Conservation (phyloP, 2,888 invertebrate species). For the Caenorhabditis uteleia region DNA sequence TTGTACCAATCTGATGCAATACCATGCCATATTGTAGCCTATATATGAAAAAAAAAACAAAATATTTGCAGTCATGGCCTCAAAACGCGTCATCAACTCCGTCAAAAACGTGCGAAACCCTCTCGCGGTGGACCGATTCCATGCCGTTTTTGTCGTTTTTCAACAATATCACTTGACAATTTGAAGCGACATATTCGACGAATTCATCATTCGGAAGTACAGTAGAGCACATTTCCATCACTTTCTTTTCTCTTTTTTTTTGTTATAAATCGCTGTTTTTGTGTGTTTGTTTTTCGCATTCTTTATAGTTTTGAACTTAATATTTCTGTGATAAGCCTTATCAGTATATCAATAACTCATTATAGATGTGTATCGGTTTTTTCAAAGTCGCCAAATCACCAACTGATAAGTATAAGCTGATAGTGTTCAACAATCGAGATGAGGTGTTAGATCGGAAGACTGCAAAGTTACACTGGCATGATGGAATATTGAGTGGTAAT, state of each 20-base stretch:
- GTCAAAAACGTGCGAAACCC: background rate
- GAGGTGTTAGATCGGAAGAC: slow-evolving; percentile 57
- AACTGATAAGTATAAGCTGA: slow-evolving; percentile 46
- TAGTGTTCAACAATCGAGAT: slow-evolving; percentile 63
- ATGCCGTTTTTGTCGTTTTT: slow-evolving; percentile 15
- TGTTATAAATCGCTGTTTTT: slow-evolving; percentile 5
- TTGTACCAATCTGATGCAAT: too few relatives aligned
- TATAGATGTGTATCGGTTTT: slow-evolving; percentile 49
- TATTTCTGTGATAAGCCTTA: background rate
- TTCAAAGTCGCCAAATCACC: slow-evolving; percentile 28
- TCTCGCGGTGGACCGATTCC: slow-evolving; percentile 14
- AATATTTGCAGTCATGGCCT: slow-evolving; percentile 16
- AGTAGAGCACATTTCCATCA: slow-evolving; percentile 2
- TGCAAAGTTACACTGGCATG: slow-evolving; percentile 49
- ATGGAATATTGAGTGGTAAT: slow-evolving; percentile 56
- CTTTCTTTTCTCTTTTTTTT: background rate
- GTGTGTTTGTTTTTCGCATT: background rate
- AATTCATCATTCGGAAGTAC: too few relatives aligned
- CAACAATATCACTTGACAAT: slow-evolving; percentile 6
- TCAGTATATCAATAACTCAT: background rate
- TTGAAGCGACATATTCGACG: slow-evolving; percentile 9
- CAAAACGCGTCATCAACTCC: slow-evolving; percentile 9
- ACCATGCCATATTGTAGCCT: too few relatives aligned
- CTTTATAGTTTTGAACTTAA: background rate
- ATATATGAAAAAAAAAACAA: background rate